These are phyloP conservation scores for Drosophila falleni DNA, from an alignment of 2,888 invertebrate species.

Conservation along the genomic window DNA sequence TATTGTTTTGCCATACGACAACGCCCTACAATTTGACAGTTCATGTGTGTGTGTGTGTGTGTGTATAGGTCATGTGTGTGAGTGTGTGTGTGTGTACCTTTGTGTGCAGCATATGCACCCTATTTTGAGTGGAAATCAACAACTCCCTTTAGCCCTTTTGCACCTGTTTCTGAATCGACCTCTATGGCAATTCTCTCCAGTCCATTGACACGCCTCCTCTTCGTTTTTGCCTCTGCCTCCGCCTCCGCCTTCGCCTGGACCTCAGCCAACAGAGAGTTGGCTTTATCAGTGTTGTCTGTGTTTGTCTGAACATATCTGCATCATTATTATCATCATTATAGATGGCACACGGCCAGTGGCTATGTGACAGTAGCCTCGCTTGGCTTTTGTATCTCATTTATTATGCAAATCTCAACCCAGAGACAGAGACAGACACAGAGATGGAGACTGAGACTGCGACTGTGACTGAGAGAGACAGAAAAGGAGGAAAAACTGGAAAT, in stretches of 20 bases:
- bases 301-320: constrained; percentile 62
- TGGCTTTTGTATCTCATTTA: constrained; percentile 80
- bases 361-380: constrained; percentile 76
- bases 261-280: constrained; percentile 15
- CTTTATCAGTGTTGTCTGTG: constrained; percentile 37
- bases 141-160: constrained; percentile 49
- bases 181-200: background rate
- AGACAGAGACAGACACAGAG: constrained; percentile 4
- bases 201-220: background rate
- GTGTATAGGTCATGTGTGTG: background rate
- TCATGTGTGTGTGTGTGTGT: constrained; percentile 5
- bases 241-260: background rate
- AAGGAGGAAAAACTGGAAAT: constrained; percentile 2
- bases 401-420: constrained; percentile 71
- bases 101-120: constrained; percentile 51
- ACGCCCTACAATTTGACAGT: constrained; percentile 10
- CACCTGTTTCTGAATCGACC: constrained; percentile 49
- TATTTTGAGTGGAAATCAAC: constrained; percentile 52
- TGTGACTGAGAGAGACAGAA: background rate
- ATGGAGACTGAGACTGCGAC: background rate
- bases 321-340: constrained; percentile 78
- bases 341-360: constrained; percentile 73
- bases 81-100: constrained; percentile 16
- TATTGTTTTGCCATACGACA: constrained; percentile 67
- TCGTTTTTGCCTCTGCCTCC: background rate